phyloP scores from a whole-genome alignment of 1,140 invertebrate genomes.

The Leptinotarsa texana region DNA sequence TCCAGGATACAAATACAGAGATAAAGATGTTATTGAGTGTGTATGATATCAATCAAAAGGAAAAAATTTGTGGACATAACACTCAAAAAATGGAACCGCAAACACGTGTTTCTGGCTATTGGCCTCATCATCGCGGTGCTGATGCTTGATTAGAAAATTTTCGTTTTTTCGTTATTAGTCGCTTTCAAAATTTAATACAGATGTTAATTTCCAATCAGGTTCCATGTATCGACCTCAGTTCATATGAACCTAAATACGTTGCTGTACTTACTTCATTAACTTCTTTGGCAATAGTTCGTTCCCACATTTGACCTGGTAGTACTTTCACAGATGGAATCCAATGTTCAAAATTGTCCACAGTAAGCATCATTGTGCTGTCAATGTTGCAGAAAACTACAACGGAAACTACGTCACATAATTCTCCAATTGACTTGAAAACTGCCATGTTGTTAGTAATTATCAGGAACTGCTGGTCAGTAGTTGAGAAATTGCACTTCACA shows the following conservation, averaged over 20 bases:
- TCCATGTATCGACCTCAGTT: too few species aligned
- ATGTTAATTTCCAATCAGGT: background rate
- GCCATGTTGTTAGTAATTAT: slow-evolving; percentile 9
- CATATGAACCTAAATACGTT: background rate
- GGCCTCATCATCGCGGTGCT: too few species aligned
- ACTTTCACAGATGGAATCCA: slow-evolving; percentile 40
- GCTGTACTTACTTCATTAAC: slow-evolving; percentile 33
- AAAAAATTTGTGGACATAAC: too few species aligned
- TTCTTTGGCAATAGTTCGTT: slow-evolving; percentile 34
- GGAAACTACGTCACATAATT: slow-evolving; percentile 40
- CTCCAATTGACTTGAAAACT: slow-evolving; percentile 29
- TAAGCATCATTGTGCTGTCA: slow-evolving; percentile 44
- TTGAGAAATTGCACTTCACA: too few species aligned
- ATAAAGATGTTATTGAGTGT: too few species aligned
- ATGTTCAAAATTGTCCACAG: slow-evolving; percentile 40
- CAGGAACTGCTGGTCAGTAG: background rate
- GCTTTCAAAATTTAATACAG: too few species aligned
- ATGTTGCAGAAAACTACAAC: slow-evolving; percentile 38
- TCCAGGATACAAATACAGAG: too few species aligned
- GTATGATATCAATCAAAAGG: too few species aligned
- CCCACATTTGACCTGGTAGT: slow-evolving; percentile 29
- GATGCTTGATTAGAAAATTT: background rate
- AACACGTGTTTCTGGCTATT: too few species aligned
- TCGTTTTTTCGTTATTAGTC: too few species aligned
- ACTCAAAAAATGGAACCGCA: too few species aligned